A percentile compares a stretch with the other conserved stretches of the same genome.
Conservation (phyloP, 2,797 vertebrate genomes). For the Linurgus olivaceus region DNA sequence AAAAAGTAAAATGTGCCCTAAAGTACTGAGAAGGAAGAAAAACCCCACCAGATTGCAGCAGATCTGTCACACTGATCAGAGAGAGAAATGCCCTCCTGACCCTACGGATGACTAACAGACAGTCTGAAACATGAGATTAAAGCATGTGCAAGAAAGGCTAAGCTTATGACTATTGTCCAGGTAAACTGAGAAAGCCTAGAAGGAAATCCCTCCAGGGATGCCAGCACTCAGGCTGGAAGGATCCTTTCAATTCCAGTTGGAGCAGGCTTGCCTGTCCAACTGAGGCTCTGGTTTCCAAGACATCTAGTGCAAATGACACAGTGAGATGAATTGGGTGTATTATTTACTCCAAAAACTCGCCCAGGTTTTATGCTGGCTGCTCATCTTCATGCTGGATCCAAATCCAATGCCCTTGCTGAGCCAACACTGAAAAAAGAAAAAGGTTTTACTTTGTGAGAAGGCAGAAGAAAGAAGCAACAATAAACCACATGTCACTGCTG, state of each 20-base stretch:
- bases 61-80: neutral
- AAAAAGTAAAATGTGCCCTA: neutral
- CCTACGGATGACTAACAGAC: neutral
- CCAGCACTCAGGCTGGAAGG: neutral
- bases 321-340: neutral
- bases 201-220: slow-evolving; percentile 11
- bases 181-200: slow-evolving; percentile 6
- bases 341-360: neutral
- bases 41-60: neutral
- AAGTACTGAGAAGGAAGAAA: neutral
- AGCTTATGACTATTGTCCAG: neutral
- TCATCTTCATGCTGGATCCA: neutral
- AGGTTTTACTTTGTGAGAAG: neutral
- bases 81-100: neutral
- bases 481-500: neutral
- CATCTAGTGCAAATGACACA: neutral
- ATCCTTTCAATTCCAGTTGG: neutral
- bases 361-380: slow-evolving; percentile 23
- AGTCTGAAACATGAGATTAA: neutral
- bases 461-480: neutral
- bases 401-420: neutral
- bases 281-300: slow-evolving; percentile 2
- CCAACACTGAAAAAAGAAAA: neutral
- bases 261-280: neutral
- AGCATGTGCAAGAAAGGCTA: neutral